Conservation (phyloP, 2,888 invertebrate genomes). For the Lepidochrysops patricia region DNA sequence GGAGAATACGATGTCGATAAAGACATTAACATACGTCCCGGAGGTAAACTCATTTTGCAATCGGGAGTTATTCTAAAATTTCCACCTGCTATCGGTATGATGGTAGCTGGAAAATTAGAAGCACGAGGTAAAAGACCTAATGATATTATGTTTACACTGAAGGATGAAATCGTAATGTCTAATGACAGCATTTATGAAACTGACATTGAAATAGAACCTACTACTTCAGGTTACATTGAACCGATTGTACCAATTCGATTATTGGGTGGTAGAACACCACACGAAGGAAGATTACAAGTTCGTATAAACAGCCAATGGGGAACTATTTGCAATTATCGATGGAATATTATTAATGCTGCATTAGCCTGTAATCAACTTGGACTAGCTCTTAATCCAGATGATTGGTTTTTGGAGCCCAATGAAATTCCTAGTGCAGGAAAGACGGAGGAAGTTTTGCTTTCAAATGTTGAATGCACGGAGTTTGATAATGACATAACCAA, state of each 20-base stretch:
- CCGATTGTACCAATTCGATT: constrained; percentile 83
- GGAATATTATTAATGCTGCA: constrained; percentile 93
- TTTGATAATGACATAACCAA: constrained; percentile 92
- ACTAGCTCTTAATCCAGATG: constrained; percentile 90
- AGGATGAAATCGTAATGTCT: constrained; percentile 81
- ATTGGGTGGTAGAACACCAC: constrained; percentile 84
- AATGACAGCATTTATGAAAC: constrained; percentile 78
- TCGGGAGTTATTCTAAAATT: constrained; percentile 93
- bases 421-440: constrained; percentile 87
- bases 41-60: constrained; percentile 90
- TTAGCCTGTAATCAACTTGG: constrained; percentile 97
- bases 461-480: constrained; percentile 92
- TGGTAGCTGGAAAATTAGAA: constrained; percentile 94
- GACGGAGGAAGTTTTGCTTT: constrained; percentile 83
- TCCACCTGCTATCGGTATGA: constrained; percentile 94
- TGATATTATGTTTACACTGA: constrained; percentile 85
- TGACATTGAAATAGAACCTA: constrained; percentile 74
- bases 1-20: constrained; percentile 93
- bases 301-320: constrained; percentile 93
- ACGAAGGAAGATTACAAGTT: constrained; percentile 92
- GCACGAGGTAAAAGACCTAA: constrained; percentile 86
- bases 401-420: constrained; percentile 89
- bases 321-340: constrained; percentile 96
- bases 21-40: constrained; percentile 95
- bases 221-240: constrained; percentile 75